Base-by-base conservation (phyloP, 2,888 invertebrate species). In the Eumacrocentrus americanus region DNA sequence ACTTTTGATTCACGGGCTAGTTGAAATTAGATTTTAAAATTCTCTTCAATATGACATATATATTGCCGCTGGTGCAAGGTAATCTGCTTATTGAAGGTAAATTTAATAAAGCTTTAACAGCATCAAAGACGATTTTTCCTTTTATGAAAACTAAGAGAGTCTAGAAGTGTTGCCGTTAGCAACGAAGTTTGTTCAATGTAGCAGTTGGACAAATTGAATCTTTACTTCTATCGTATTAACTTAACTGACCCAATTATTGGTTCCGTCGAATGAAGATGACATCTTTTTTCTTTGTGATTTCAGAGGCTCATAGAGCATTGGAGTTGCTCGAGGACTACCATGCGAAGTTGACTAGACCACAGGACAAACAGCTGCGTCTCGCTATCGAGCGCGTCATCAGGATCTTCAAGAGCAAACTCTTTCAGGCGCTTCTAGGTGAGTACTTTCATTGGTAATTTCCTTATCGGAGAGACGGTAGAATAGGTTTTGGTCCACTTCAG, bases 261-360 rank as follows among this genome's bases (percentile, higher is more conserved):
- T n/a, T n/a, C n/a, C n/a, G n/a, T n/a, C n/a, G n/a, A n/a, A n/a
- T n/a, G n/a, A n/a, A n/a, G n/a, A n/a, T n/a, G n/a, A n/a, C n/a
- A n/a, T n/a, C n/a, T n/a, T n/a, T n/a, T n/a, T n/a, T n/a, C n/a
- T n/a, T n/a, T n/a, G n/a, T n/a, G n/a, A 34, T 85, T 84, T 53
- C 89, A 94, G 97, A 97, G 86, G 98, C 98, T 83, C 98, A 98
- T 83, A 91, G 97, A 82, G 98, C 98, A 68, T 87, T 99, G 80
- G 98, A 98, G 86, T 87, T 98, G 78, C 88, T 99, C 79, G 98
- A 98, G 85, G 98, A 98, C 82, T 99, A 98, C 83, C 97, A 98
- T 84, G 90, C 92, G 71, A 94, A 95, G 82, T 86, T 99, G 77
- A 91, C 90, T 71, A 91, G 92, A 82, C 92, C 97, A 57, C 94